Base-by-base conservation (phyloP, 2,888 invertebrate genomes). In the Apotomis betuletana region DNA sequence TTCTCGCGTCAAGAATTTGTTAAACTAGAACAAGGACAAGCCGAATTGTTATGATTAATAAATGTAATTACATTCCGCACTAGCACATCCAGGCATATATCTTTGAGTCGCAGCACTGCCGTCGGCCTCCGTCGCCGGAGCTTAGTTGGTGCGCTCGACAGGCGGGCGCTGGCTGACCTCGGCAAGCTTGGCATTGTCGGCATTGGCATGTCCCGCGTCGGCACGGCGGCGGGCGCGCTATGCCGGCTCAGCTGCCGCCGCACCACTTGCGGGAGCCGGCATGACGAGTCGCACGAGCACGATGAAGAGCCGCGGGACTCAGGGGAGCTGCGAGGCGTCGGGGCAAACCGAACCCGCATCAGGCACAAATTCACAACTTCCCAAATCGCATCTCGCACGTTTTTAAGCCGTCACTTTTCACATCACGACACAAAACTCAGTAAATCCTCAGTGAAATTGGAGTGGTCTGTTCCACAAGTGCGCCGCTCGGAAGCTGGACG, bases 41-140 rank as follows among this genome's bases (percentile, higher is more conserved):
- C 41, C 10, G 44, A 51, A 58, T 64, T 44, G 55, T 61, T 38
- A 65, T 67, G 44, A 36, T 71, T 71, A 70, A 63, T 52, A 69
- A 57, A 41, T 68, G 62, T 77, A 81, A 79, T 89, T 91, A 94
- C 95, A 90, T 95, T 93, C 78, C 89, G 83, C 55, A 94, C 90
- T 60, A 95, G 89, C 69, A 94, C 86, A 80, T 94, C 92, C 82
- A 95, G 86, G 81, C 95, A 95, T 51, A 95, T 79, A 60, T 91
- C 91, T 75, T 94, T 94, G 44, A 95, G 83, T 5, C 86, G 85
- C 57, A 90, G 87, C 57, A 94, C 89, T 44, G 86, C 79, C 73
- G 85, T 80, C n/a, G 89, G 88, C 73, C 94, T 90, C 78, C 94
- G 90, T 75, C 77, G 77, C 75, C 77, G 77, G 61, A 79, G 77